Evolutionary conservation across 2,888 invertebrate genomes (phyloP).

Genomic region (Campaea margaritaria): DNA sequence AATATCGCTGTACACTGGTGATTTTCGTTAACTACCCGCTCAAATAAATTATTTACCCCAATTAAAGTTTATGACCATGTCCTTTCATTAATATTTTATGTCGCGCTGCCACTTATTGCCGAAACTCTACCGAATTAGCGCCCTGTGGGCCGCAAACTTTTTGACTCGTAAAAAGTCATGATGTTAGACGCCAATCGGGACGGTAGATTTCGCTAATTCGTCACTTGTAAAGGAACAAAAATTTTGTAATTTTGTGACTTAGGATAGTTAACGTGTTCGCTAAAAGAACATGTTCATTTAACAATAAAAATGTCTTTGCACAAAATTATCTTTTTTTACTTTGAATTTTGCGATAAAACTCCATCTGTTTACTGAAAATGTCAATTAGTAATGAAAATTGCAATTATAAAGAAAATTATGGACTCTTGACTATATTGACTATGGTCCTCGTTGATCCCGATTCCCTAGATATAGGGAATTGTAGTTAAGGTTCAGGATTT

Average conservation of each 20-base stretch:
- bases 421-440: too few species aligned
- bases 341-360: too few species aligned
- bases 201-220: conserved; percentile 11
- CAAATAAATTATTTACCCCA: not conserved
- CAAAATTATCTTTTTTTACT: too few species aligned
- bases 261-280: too few species aligned
- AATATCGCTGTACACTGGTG: not conserved
- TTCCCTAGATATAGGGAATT: too few species aligned
- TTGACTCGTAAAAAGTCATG: conserved; percentile 17
- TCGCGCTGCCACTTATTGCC: conserved; percentile 18
- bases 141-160: conserved; percentile 19
- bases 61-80: conserved; percentile 6
- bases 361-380: too few species aligned
- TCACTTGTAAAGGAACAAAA: not conserved
- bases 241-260: not conserved
- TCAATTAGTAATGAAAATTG: too few species aligned
- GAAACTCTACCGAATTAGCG: conserved; percentile 25
- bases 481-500: too few species aligned
- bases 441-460: too few species aligned
- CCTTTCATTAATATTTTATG: conserved; percentile 13
- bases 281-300: too few species aligned
- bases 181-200: not conserved
- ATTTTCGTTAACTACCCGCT: not conserved
- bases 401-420: too few species aligned
- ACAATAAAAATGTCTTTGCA: too few species aligned